Base-by-base conservation (phyloP, 2,888 invertebrate genomes). In the Euzophera pinguis region DNA sequence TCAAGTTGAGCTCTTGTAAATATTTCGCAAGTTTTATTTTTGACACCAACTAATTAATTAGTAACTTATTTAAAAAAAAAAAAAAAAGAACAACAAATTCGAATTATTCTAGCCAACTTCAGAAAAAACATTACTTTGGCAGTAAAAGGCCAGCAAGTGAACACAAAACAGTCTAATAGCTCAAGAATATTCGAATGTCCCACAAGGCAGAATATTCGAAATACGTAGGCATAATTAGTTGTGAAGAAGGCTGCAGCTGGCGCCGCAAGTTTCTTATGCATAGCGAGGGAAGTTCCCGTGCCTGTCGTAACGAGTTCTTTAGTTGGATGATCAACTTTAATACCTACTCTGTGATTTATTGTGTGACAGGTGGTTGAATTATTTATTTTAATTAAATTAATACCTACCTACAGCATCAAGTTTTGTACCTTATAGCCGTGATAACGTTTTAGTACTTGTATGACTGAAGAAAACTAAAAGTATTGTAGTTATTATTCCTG, bases 181-280 rank as follows among this genome's bases (percentile, higher is more conserved):
- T 41, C 16, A 41, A 41, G 10, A 22, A 8, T 9, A 9, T 53
- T 54, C 55, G 53, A 59, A 57, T 57, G 45, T 41, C 14, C 14
- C 32, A n/a, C 14, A 13, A 45, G 58, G 59, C 63, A 55, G 63
- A 60, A 67, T 68, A 67, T 68, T 71, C 64, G 75, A 72, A 81
- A 79, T 79, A 79, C 73, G 77, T 39, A 39, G 39, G 39, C 82
- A 81, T 85, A 83, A 85, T 85, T 85, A 85, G 81, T 84, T 78
- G 78, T 70, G 69, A 78, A 83, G 82, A 75, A 76, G 51, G 71
- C 63, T 71, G 70, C 74, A 75, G 78, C 80, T 82, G 84, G 69
- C 75, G 69, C 66, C 63, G 56, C 45, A 77, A 82, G 70, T 80
- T 83, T 71, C 69, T 70, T 71, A 70, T 78, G 73, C 79, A 50